Conservation (phyloP, 2,113 vertebrate species). For the Archilochus colubris region DNA sequence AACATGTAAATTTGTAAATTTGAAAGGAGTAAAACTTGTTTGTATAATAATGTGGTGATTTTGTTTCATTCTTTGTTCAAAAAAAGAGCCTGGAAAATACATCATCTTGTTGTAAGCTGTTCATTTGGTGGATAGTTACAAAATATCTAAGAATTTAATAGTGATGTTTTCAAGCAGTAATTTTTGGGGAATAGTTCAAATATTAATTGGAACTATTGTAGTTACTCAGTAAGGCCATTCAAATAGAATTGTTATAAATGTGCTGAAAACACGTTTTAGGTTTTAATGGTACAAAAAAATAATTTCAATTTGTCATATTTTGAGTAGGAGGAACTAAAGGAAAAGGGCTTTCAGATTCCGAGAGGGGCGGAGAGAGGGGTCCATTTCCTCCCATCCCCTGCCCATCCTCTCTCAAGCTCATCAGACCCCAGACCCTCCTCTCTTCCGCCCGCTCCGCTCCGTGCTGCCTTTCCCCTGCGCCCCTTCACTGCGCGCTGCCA, state of each 20-base stretch:
- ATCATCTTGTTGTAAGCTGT: background rate
- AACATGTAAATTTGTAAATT: constrained; percentile 30
- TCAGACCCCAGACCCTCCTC: no score
- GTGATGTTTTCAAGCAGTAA: background rate
- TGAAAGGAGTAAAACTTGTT: background rate
- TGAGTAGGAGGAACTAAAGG: no score
- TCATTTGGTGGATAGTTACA: background rate
- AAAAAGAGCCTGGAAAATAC: background rate
- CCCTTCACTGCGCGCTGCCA: no score
- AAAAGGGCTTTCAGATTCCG: no score
- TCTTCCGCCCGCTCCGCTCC: no score
- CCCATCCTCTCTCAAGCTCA: no score
- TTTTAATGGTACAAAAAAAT: background rate
- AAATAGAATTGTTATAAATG: background rate
- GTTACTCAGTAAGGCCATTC: background rate
- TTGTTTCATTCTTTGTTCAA: background rate
- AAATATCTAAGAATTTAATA: background rate
- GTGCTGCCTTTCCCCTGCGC: no score
- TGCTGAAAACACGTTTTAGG: background rate
- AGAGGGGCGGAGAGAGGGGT: no score
- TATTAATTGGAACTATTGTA: background rate
- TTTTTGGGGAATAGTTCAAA: background rate
- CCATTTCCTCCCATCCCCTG: no score
- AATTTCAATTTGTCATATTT: background rate
- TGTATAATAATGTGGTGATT: background rate